These are phyloP conservation scores for Tuberolachnus salignus DNA, from an alignment of 2,888 invertebrate genomes.

Conservation along the genomic window DNA sequence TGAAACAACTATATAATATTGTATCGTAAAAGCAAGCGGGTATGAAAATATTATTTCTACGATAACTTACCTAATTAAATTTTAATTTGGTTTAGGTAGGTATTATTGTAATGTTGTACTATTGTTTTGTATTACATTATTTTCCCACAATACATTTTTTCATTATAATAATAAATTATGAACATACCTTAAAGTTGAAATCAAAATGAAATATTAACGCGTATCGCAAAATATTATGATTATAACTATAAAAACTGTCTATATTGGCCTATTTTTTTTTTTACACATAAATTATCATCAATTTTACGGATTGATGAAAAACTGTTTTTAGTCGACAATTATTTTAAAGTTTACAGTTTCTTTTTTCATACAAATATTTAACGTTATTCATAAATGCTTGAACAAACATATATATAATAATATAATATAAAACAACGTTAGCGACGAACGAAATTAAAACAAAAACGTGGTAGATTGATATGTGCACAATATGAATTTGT, in stretches of 20 bases:
- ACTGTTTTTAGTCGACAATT: not conserved
- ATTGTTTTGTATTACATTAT: slow-evolving; percentile 9
- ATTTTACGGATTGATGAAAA: not conserved
- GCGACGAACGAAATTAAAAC: not conserved
- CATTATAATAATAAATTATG: not conserved
- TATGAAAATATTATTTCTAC: too few species aligned
- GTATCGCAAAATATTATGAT: not conserved
- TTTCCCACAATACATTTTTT: slow-evolving; percentile 2
- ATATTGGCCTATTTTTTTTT: not conserved
- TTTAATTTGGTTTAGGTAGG: too few species aligned
- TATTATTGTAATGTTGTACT: too few species aligned
- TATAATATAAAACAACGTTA: slow-evolving; percentile 16
- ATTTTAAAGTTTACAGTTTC: slow-evolving; percentile 29
- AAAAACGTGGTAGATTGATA: not conserved
- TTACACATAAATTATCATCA: not conserved
- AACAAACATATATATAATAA: slow-evolving; percentile 19
- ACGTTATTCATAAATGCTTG: slow-evolving; percentile 42
- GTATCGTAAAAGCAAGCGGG: too few species aligned
- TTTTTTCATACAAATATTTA: slow-evolving; percentile 40
- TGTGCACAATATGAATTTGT: not conserved
- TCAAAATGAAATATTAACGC: not conserved
- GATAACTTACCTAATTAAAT: too few species aligned
- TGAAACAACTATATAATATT: too few species aligned
- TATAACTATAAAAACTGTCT: not conserved
- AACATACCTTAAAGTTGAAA: not conserved